phyloP scores from a whole-genome alignment of 2,113 vertebrate genomes.

The Bambusicola thoracicus region DNA sequence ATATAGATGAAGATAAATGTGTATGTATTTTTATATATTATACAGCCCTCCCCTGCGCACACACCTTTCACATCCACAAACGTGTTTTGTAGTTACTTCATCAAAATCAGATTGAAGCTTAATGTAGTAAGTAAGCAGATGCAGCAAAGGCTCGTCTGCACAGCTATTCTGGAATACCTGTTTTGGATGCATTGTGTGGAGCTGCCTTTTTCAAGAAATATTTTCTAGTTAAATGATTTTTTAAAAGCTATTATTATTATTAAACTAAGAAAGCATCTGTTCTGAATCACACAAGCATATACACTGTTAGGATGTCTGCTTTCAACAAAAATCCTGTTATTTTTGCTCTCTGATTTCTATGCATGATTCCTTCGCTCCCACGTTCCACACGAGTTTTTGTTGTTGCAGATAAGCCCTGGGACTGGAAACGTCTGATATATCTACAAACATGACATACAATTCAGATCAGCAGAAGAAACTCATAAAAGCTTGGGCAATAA shows the following conservation, averaged over 20 bases:
- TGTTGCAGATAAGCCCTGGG: not conserved
- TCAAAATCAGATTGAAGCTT: not conserved
- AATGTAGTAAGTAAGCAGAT: not conserved
- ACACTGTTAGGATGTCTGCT: not conserved
- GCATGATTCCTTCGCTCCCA: not conserved
- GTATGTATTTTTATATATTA: not conserved
- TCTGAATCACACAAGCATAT: not conserved
- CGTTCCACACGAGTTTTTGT: not conserved
- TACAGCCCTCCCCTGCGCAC: accelerated
- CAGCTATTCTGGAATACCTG: not conserved
- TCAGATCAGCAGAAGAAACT: not conserved
- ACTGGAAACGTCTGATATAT: not conserved
- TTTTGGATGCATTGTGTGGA: not conserved
- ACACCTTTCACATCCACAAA: not conserved
- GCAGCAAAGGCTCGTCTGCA: not conserved
- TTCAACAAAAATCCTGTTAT: no score
- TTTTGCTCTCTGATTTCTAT: not conserved
- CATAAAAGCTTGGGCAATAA: not conserved
- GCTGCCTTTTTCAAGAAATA: not conserved
- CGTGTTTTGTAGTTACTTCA: not conserved
- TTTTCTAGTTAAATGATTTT: not conserved
- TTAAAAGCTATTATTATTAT: not conserved
- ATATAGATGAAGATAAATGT: not conserved
- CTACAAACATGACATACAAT: not conserved
- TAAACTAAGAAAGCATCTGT: not conserved